Conservation (phyloP, 2,113 vertebrate species). For the Vireo altiloquus region DNA sequence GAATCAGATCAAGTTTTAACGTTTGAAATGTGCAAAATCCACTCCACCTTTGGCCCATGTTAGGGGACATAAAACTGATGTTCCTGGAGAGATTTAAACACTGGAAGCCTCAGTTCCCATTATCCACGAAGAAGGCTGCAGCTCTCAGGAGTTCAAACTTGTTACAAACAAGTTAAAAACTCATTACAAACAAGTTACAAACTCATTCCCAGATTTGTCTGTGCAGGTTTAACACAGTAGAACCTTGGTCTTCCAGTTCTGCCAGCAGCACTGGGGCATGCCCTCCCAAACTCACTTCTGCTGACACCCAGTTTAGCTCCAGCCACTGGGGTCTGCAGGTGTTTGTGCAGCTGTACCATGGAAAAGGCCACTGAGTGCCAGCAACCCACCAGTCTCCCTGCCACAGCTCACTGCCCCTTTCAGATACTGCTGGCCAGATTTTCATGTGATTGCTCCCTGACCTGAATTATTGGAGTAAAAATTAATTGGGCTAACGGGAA, state of each 20-base stretch:
- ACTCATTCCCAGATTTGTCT: neutral
- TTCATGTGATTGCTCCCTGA: neutral
- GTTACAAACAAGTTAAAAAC: too few species aligned
- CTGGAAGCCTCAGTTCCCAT: neutral
- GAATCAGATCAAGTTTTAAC: neutral
- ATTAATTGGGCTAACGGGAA: fast-evolving
- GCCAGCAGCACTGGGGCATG: neutral
- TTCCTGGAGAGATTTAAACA: neutral
- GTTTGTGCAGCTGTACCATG: fast-evolving
- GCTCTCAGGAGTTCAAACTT: neutral
- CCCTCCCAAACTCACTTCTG: neutral
- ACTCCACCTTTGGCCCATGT: fast-evolving
- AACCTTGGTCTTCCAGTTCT: neutral
- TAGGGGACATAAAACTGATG: neutral
- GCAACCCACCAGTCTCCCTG: neutral
- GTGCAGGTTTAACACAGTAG: neutral
- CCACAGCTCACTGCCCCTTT: neutral
- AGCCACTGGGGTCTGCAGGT: neutral
- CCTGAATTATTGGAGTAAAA: neutral
- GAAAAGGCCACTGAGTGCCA: neutral
- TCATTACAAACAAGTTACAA: too few species aligned
- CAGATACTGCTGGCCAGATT: neutral
- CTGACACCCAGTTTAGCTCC: neutral
- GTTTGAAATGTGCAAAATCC: fast-evolving
- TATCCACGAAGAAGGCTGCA: neutral